A percentile compares a stretch with the other conserved stretches of the same genome.
These are phyloP conservation scores for Pogoniulus pusillus DNA, from an alignment of 2,797 vertebrate species.

Conservation along the genomic window DNA sequence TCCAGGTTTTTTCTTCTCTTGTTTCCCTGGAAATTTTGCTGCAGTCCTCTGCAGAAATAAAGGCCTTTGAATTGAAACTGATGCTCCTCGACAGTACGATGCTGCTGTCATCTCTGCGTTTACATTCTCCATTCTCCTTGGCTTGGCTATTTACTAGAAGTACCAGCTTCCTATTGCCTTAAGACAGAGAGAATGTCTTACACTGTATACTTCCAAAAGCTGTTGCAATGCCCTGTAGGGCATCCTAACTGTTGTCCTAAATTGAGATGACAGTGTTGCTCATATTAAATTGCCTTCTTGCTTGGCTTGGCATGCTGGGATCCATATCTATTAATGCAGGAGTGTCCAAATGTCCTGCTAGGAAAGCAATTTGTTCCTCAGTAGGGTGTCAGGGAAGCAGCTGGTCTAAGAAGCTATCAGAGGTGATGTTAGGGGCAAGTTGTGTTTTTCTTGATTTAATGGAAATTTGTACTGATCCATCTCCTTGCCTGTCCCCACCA, in stretches of 20 bases:
- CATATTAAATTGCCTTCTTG: conserved; percentile 80
- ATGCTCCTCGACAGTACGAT: conserved; percentile 19
- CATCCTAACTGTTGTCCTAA: conserved; percentile 82
- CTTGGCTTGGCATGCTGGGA: conserved; percentile 80
- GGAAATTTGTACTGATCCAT: conserved; percentile 76
- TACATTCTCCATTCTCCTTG: conserved; percentile 65
- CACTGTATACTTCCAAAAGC: conserved; percentile 71
- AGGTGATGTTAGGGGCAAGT: conserved; percentile 79
- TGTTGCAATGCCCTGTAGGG: conserved; percentile 74
- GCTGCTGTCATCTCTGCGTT: conserved; percentile 53
- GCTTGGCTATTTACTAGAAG: conserved; percentile 69
- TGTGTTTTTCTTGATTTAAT: conserved; percentile 79
- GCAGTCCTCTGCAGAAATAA: background rate
- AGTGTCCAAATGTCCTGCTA: conserved; percentile 83
- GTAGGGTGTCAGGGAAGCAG: conserved; percentile 78
- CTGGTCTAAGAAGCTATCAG: conserved; percentile 81
- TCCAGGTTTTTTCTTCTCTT: background rate
- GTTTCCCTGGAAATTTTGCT: background rate
- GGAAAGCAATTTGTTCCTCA: conserved; percentile 85
- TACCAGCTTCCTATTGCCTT: conserved; percentile 74
- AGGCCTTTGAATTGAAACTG: conserved; percentile 29
- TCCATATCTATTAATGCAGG: conserved; percentile 80
- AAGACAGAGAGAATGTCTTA: conserved; percentile 71
- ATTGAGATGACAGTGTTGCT: conserved; percentile 85
- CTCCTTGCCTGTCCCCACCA: conserved; percentile 38